Percentiles rank a stretch among this genome's conserved stretches.
Evolutionary conservation across 2,797 vertebrate species (phyloP).

Genomic region (Sebastes iracundus): DNA sequence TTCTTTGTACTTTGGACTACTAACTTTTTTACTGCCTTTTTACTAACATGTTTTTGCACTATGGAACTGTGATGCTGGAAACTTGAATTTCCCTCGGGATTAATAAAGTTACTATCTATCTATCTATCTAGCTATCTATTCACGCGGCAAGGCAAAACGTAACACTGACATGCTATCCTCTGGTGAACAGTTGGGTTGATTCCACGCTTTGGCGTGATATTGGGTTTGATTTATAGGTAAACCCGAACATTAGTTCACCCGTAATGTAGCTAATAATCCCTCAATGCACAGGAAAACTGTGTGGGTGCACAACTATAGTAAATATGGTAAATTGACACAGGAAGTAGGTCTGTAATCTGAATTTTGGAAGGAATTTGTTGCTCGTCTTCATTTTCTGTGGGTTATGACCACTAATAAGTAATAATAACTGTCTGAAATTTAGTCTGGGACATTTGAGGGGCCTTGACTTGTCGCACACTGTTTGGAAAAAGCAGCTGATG

Average conservation of each 20-base stretch:
- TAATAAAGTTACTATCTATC: too few relatives aligned
- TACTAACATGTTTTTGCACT: too few relatives aligned
- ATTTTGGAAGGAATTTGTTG: neutral
- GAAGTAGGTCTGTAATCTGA: neutral
- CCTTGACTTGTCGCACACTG: neutral
- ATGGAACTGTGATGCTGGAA: too few relatives aligned
- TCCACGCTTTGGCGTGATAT: too few relatives aligned
- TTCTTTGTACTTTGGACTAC: too few relatives aligned
- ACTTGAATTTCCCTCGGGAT: too few relatives aligned
- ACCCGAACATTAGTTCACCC: accelerated
- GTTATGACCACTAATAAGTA: neutral
- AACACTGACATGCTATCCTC: too few relatives aligned
- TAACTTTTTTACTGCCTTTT: too few relatives aligned
- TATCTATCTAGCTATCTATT: too few relatives aligned
- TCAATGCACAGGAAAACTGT: neutral
- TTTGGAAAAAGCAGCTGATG: neutral
- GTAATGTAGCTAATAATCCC: neutral
- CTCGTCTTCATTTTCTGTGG: neutral
- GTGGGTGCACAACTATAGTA: neutral
- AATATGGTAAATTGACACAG: neutral
- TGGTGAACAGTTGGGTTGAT: too few relatives aligned
- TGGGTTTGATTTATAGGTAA: neutral
- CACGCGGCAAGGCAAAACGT: too few relatives aligned
- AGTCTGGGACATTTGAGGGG: neutral
- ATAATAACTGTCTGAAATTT: neutral